A percentile compares a stretch with the other conserved stretches of the same genome.
Conservation (phyloP, 1,140 invertebrate species). For the Ceratina calcarata region DNA sequence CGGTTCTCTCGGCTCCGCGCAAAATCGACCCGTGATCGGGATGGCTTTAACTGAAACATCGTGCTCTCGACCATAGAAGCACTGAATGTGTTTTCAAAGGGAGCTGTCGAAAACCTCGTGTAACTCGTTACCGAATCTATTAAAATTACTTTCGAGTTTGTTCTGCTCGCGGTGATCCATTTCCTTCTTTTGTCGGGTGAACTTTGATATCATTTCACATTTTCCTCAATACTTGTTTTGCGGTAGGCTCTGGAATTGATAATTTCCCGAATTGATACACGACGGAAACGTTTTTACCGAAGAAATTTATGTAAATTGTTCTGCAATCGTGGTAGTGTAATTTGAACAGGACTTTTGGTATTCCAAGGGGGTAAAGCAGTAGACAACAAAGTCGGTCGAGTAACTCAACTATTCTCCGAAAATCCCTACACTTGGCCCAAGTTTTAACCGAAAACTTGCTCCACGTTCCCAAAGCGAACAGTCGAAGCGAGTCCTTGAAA, state of each 20-base stretch:
- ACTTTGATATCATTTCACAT: conserved; percentile 26
- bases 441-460: not conserved
- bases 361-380: too few species aligned
- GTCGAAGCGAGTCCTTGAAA: conserved; percentile 13
- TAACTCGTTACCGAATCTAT: conserved; percentile 37
- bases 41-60: conserved; percentile 36
- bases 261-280: too few species aligned
- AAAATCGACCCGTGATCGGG: not conserved
- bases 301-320: too few species aligned
- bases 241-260: too few species aligned
- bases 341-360: too few species aligned
- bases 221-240: too few species aligned
- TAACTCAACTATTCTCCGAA: not conserved
- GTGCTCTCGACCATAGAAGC: not conserved
- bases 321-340: too few species aligned
- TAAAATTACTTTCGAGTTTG: conserved; percentile 49
- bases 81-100: not conserved
- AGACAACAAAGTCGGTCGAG: too few species aligned
- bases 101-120: not conserved
- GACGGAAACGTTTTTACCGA: too few species aligned
- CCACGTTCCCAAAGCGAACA: not conserved
- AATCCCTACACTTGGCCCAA: not conserved
- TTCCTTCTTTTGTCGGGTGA: conserved; percentile 32
- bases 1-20: not conserved
- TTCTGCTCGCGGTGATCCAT: not conserved